Evolutionary conservation across 1,140 invertebrate species (phyloP).

Genomic region (Arion vulgaris): DNA sequence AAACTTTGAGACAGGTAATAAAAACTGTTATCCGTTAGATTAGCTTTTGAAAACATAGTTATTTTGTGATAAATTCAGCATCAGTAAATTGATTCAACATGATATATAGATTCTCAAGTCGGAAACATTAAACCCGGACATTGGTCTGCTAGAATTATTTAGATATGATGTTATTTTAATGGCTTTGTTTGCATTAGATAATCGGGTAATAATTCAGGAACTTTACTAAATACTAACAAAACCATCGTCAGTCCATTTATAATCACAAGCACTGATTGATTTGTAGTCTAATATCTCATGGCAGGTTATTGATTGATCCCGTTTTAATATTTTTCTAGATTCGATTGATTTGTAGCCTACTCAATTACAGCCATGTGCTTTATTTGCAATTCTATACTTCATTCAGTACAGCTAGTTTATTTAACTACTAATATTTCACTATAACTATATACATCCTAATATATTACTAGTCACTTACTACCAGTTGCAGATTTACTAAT

Average conservation of each 20-base stretch:
- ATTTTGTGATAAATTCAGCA: background rate
- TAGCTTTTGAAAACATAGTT: background rate
- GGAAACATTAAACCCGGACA: background rate
- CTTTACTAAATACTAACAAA: slow-evolving; percentile 1
- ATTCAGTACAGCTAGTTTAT: background rate
- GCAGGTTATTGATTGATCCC: background rate
- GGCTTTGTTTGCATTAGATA: background rate
- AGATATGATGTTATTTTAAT: slow-evolving; percentile 1
- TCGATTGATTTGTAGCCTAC: background rate
- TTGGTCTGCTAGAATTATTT: background rate
- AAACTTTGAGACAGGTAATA: background rate
- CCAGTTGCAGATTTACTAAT: background rate
- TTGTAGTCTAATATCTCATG: background rate
- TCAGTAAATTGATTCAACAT: background rate
- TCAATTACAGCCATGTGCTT: background rate
- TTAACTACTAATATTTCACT: background rate
- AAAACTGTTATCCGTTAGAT: background rate
- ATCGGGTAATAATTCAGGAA: background rate
- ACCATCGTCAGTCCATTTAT: background rate
- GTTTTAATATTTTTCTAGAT: background rate
- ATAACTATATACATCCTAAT: background rate
- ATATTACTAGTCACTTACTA: background rate
- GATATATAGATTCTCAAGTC: background rate
- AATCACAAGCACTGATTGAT: background rate
- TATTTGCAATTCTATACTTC: background rate